Conservation (phyloP, 2,797 vertebrate species). For the Danio jaintianensis region DNA sequence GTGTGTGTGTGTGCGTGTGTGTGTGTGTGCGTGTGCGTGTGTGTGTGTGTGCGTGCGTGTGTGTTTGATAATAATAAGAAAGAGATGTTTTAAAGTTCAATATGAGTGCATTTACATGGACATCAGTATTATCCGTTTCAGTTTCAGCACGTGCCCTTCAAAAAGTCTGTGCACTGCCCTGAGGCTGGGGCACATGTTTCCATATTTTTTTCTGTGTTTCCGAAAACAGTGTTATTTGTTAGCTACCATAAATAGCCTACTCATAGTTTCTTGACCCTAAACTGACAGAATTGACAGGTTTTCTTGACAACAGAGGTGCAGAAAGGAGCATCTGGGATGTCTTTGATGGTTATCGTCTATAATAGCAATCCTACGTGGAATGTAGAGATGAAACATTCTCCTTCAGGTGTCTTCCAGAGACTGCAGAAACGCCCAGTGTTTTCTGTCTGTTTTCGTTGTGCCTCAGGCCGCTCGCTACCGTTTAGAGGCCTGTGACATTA, state of each 20-base stretch:
- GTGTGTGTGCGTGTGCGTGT: too few relatives aligned
- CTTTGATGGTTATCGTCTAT: not conserved
- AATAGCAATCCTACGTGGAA: not conserved
- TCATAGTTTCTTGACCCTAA: not conserved
- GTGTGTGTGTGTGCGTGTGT: not conserved
- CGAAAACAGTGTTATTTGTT: not conserved
- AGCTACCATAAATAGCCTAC: not conserved
- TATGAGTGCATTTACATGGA: too few relatives aligned
- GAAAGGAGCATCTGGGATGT: not conserved
- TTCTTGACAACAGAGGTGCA: conserved; percentile 7
- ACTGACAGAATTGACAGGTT: not conserved
- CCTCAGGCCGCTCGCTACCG: not conserved
- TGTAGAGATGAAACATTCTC: not conserved
- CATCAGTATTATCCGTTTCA: not conserved
- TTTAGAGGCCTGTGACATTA: not conserved
- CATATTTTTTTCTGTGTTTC: too few relatives aligned
- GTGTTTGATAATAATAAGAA: too few relatives aligned
- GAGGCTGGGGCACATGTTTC: too few relatives aligned
- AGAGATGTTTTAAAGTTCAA: not conserved
- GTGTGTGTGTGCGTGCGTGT: too few relatives aligned
- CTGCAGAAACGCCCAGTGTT: conserved; percentile 29
- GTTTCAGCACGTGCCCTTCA: too few relatives aligned
- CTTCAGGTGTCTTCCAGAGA: conserved; percentile 11
- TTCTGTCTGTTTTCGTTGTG: conserved; percentile 23
- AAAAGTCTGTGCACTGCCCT: too few relatives aligned